phyloP scores from a whole-genome alignment of 2,888 invertebrate genomes.

The Bugula neritina region DNA sequence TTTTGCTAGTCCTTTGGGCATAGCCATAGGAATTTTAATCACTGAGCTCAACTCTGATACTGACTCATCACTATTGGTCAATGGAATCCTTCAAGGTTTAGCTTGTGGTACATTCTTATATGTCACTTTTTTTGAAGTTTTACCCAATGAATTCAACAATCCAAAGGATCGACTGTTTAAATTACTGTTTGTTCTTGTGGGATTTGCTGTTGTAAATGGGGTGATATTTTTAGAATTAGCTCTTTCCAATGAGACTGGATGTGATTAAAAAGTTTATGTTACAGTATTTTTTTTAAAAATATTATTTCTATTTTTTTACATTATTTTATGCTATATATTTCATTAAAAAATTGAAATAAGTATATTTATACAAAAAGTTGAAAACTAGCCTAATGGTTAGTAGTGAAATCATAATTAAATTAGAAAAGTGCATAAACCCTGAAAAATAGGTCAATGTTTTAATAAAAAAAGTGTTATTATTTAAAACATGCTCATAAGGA shows the following conservation, averaged over 20 bases:
- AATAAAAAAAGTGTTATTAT: too few species aligned
- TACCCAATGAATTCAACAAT: slow-evolving; percentile 59
- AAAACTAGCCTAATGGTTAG: too few species aligned
- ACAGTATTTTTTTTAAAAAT: background rate
- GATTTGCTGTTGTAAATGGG: slow-evolving; percentile 41
- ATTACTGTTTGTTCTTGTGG: slow-evolving; percentile 42
- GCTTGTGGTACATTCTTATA: slow-evolving; percentile 50
- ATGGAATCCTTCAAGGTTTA: slow-evolving; percentile 45
- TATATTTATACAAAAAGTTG: too few species aligned
- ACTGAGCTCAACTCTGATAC: slow-evolving; percentile 43
- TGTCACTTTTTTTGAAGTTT: slow-evolving; percentile 47
- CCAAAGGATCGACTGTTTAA: slow-evolving; percentile 48
- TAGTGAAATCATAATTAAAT: too few species aligned
- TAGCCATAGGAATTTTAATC: slow-evolving; percentile 61
- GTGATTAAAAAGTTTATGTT: background rate
- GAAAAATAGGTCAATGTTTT: too few species aligned
- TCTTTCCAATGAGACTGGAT: background rate
- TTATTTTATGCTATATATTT: too few species aligned
- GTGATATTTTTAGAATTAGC: slow-evolving; percentile 40
- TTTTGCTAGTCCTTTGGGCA: slow-evolving; percentile 65
- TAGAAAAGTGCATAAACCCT: too few species aligned
- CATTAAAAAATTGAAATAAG: too few species aligned
- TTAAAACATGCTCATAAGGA: too few species aligned
- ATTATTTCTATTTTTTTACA: background rate
- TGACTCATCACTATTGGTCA: slow-evolving; percentile 39